Evolutionary conservation across 2,113 vertebrate species (phyloP).

Genomic region (Smithornis capensis): DNA sequence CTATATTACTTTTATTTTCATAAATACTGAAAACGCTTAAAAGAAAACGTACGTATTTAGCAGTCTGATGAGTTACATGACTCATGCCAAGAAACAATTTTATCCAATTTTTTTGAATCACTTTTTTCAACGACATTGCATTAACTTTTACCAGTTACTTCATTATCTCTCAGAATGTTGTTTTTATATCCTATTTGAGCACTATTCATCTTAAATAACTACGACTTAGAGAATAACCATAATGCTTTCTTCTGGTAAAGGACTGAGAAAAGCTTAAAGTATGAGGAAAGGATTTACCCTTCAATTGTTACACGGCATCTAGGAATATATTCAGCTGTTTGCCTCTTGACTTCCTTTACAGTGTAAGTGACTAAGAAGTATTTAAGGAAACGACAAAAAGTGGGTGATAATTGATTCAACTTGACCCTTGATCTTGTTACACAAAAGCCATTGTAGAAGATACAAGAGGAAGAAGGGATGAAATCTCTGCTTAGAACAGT

Average conservation of each 20-base stretch:
- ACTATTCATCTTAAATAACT: slow-evolving; percentile 37
- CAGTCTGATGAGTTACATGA: background rate
- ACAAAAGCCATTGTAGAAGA: background rate
- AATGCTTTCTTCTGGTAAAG: background rate
- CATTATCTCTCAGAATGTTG: background rate
- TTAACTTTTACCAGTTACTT: slow-evolving; percentile 14
- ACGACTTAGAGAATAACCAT: slow-evolving; percentile 23
- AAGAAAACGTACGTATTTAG: background rate
- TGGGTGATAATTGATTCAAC: background rate
- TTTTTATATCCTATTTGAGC: slow-evolving; percentile 27
- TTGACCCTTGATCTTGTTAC: background rate
- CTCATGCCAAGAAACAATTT: slow-evolving; percentile 17
- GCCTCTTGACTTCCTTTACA: slow-evolving; percentile 8
- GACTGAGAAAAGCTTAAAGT: background rate
- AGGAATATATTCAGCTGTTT: slow-evolving; percentile 38
- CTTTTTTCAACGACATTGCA: slow-evolving; percentile 17
- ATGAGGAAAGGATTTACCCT: background rate
- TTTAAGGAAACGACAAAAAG: background rate
- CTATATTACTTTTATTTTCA: background rate
- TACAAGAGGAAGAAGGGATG: background rate
- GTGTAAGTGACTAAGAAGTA: background rate
- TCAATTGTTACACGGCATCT: background rate
- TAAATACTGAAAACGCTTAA: background rate
- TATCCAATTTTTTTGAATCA: slow-evolving; percentile 27
- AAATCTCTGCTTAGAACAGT: background rate